Conservation (phyloP, 2,113 vertebrate genomes). For the Alaudala cheleensis region DNA sequence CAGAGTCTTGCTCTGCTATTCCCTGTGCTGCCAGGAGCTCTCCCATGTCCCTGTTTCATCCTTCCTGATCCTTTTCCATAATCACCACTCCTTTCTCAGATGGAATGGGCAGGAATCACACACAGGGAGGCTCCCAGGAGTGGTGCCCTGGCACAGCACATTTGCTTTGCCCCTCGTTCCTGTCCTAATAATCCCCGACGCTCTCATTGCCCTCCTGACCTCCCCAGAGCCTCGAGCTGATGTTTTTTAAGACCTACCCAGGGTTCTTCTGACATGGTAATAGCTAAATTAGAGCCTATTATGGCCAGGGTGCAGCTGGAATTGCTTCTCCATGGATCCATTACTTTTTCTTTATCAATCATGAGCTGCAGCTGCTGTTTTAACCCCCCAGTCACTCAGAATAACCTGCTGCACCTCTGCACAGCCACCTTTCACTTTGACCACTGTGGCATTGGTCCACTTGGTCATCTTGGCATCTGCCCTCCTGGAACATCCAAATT, state of each 20-base stretch:
- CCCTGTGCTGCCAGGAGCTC: not conserved
- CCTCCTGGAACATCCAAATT: not conserved
- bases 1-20: not conserved
- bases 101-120: fast-evolving
- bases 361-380: not conserved
- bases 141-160: fast-evolving
- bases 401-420: not conserved
- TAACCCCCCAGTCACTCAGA: not conserved
- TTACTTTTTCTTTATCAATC: not conserved
- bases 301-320: not conserved
- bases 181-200: not conserved
- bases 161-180: not conserved
- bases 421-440: not conserved
- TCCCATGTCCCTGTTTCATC: not conserved
- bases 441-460: not conserved
- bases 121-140: not conserved
- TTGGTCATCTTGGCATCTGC: not conserved
- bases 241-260: not conserved
- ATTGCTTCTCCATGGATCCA: not conserved
- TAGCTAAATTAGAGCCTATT: not conserved
- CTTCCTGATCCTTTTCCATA: not conserved
- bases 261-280: not conserved
- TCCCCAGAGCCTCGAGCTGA: not conserved
- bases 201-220: not conserved
- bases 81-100: not conserved